Base-by-base conservation (phyloP, 2,888 invertebrate genomes). In the Ectobius pallidus region DNA sequence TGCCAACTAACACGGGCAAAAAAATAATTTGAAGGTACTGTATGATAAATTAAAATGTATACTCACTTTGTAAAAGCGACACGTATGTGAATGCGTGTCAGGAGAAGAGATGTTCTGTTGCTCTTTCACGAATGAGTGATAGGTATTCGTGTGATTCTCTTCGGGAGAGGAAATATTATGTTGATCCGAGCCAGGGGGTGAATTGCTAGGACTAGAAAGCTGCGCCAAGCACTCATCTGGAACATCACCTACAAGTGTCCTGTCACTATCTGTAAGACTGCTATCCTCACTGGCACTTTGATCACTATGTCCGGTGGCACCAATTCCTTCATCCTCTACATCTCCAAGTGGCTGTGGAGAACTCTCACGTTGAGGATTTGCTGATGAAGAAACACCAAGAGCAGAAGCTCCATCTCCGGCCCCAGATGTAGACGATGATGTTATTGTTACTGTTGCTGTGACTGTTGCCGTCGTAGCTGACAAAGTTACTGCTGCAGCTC, bases 261-360 rank as follows among this genome's bases (percentile, higher is more conserved):
- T 80, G 81, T 92, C 92, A 78, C 91, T 91, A 79, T 92, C 92
- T 76, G 91, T 92, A 44, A 91, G 85, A 80, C 91, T 92, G 79
- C 91, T 91, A 79, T 92, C 92, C 80, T 92, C 92, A 77, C 91
- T 91, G 78, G 91, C 90, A 79, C 91, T 91, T 78, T 91, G 91
- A 81, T 90, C 88, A 72, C 80, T 80, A 62, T 79, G 79, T 3
- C 78, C 78, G 6, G 73, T 71, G 1, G 69, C 74, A 32, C 75
- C 76, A 71, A 75, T 75, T 42, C 74, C 76, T 44, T 76, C 77
- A 55, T 77, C 76, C 27, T 75, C 76, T 22, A 70, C 27, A 34
- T 73, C 74, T 20, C 61, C 70, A 14, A 70, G 71, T 2, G 76
- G 71, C 46, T 75, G 75, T 16, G 75, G 75, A 3, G 74, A 74